Conservation (phyloP, 1,140 invertebrate genomes). For the Homalodisca vitripennis region DNA sequence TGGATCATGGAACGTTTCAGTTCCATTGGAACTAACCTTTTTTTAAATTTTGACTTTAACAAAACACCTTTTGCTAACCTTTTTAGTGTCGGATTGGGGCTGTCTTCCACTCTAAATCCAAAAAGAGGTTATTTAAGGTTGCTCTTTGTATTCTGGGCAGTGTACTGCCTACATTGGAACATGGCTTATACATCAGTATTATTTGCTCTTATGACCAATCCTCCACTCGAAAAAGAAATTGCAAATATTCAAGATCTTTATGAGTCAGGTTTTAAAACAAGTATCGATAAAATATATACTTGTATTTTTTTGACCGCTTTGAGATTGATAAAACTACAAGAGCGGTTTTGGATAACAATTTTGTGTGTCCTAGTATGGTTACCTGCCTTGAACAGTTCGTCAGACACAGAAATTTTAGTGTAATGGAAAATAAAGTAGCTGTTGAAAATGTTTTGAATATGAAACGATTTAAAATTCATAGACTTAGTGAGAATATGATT, state of each 20-base stretch:
- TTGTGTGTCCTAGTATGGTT: neutral
- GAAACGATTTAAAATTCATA: neutral
- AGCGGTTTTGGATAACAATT: neutral
- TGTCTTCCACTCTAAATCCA: neutral
- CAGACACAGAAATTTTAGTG: neutral
- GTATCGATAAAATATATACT: neutral
- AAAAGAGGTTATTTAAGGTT: neutral
- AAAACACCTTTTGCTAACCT: neutral
- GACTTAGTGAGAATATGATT: neutral
- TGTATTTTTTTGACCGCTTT: neutral
- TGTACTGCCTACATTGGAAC: neutral
- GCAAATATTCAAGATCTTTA: neutral
- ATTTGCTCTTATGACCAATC: neutral
- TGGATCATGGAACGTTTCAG: neutral
- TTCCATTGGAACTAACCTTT: neutral
- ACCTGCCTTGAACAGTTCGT: neutral
- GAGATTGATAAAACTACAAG: neutral
- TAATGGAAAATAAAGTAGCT: neutral
- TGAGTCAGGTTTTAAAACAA: neutral
- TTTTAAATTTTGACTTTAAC: too few relatives aligned
- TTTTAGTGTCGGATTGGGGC: neutral
- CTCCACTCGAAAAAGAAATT: constrained; percentile 4
- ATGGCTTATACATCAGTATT: neutral
- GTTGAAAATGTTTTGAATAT: constrained; percentile 4
- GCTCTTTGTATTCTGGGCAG: neutral